Evolutionary conservation across 2,113 vertebrate species (phyloP).

Genomic region (Poecile atricapillus): DNA sequence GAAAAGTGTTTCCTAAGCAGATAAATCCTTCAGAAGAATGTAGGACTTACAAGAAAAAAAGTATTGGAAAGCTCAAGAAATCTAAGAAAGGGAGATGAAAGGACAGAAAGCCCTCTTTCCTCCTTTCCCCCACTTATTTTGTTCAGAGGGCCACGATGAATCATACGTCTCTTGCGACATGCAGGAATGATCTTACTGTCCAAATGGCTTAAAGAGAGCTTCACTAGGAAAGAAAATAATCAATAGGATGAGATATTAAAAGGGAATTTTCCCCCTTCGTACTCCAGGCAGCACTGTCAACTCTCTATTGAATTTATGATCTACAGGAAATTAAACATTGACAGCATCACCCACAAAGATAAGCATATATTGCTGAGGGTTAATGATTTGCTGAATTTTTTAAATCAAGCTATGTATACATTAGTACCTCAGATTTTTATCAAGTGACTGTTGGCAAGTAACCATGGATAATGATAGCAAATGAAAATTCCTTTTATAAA

Average conservation of each 20-base stretch:
- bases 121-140: background rate
- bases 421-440: conserved; percentile 52
- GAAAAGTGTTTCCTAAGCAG: background rate
- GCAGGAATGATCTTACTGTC: background rate
- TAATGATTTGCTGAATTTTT: conserved; percentile 56
- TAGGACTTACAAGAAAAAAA: background rate
- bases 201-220: conserved; percentile 10
- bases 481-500: conserved; percentile 7
- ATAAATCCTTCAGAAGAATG: background rate
- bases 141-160: background rate
- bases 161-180: background rate
- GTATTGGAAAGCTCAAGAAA: background rate
- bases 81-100: background rate
- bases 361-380: conserved; percentile 43
- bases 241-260: conserved; percentile 25
- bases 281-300: conserved; percentile 9
- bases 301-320: conserved; percentile 54
- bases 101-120: background rate
- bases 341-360: conserved; percentile 50
- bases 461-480: conserved; percentile 24
- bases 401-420: conserved; percentile 37
- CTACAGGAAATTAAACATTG: conserved; percentile 65
- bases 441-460: conserved; percentile 40
- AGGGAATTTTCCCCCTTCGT: background rate
- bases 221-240: conserved; percentile 19